Evolutionary conservation across 2,797 vertebrate species (phyloP), one percentile per base, ranked within the genome.

Genomic region (Bradypodion ventrale): DNA sequence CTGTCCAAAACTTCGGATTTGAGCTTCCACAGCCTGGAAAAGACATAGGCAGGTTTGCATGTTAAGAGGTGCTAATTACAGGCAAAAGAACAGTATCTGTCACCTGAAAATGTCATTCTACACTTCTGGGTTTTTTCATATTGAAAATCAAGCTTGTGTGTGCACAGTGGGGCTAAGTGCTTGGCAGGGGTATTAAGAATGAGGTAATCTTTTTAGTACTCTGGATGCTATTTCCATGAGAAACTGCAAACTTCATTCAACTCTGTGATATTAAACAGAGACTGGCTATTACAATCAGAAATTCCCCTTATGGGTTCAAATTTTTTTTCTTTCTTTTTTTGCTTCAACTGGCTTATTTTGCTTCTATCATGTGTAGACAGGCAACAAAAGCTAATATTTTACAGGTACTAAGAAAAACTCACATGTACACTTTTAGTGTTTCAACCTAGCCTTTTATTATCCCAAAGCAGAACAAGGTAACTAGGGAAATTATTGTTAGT

Each of bases 1-100:
- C 96, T 99, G 99, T 95, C 99, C 99, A 94, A 99, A 99, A 94
- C 98, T 98, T 93, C 98, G 97, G 90, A 99, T 98, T 94, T 99
- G 99, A 96, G 98, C 97, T 96, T 99, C 98, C 40, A 98, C 97
- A 85, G 98, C 99, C 99, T 99, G 94, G 78, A 94, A 96, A 95
- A 94, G 88, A 89, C 89, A 94, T 49, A 85, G 93, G 93, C 93
- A 95, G 86, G 95, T 91, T 92, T 94, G 95, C 95, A 94, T 96
- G 96, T 97, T 97, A 97, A 96, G 93, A 97, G 96, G 96, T 96
- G 96, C 94, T 97, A 97, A 97, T 97, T 96, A 97, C 96, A 96
- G 96, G 96, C 96, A 96, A 96, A 96, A 95, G 95, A 96, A 95
- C 96, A 95, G 92, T 97, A 97, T 96, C 96, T 95, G 97, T 96